Percentiles rank a stretch among this genome's conserved stretches.
Conservation (phyloP, 2,888 invertebrate genomes). For the Electrophaes corylata region DNA sequence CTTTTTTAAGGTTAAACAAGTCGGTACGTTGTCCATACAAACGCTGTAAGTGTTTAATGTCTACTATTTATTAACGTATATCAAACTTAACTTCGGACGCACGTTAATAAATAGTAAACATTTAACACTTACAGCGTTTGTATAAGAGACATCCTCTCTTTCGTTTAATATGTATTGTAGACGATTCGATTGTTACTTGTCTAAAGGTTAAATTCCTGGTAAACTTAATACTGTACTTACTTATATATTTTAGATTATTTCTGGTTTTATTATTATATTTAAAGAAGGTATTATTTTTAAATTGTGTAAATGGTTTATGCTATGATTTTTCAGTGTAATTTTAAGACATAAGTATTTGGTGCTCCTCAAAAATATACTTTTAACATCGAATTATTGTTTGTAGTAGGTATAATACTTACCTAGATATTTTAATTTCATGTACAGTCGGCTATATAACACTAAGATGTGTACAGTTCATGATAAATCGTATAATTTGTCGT, state of each 20-base stretch:
- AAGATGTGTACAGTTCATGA: too few relatives aligned
- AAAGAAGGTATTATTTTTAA: conserved; percentile 15
- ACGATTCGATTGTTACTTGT: neutral
- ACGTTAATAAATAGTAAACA: too few relatives aligned
- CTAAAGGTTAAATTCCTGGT: neutral
- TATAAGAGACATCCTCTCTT: too few relatives aligned
- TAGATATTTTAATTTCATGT: neutral
- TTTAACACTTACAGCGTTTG: too few relatives aligned
- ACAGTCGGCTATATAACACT: too few relatives aligned
- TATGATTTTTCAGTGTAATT: conserved; percentile 12
- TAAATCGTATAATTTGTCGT: too few relatives aligned
- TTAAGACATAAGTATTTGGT: conserved; percentile 21
- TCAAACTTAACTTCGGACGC: too few relatives aligned
- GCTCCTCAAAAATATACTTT: conserved; percentile 12
- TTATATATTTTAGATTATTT: neutral
- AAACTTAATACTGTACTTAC: neutral
- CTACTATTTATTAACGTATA: too few relatives aligned
- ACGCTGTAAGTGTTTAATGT: too few relatives aligned
- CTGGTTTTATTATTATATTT: neutral
- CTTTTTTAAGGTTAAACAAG: too few relatives aligned
- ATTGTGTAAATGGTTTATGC: conserved; percentile 1
- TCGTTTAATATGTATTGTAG: too few relatives aligned
- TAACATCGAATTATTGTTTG: neutral
- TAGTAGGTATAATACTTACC: conserved; percentile 8
- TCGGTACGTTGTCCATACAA: too few relatives aligned